phyloP scores from a whole-genome alignment of 2,113 vertebrate species.

The Peucedramus taeniatus region DNA sequence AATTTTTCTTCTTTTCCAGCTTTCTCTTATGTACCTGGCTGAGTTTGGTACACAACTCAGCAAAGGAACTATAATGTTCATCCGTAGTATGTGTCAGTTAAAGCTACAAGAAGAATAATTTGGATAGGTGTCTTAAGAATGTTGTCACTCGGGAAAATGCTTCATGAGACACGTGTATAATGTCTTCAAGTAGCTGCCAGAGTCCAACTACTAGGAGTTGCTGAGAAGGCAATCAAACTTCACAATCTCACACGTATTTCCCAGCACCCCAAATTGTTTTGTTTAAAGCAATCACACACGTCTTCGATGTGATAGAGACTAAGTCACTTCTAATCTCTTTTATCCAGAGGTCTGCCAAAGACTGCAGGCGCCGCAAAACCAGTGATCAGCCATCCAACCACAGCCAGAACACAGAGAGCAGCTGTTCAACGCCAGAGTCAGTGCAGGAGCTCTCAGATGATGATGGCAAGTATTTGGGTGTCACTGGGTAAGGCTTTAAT shows the following conservation, averaged over 20 bases:
- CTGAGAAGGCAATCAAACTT: background rate
- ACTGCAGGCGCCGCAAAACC: conserved; percentile 81
- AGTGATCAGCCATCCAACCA: conserved; percentile 92
- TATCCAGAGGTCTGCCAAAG: conserved; percentile 61
- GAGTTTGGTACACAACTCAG: background rate
- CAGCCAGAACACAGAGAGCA: conserved; percentile 94
- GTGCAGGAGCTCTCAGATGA: conserved; percentile 91
- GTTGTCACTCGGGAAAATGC: background rate
- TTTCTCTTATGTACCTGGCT: background rate
- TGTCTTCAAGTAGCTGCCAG: background rate
- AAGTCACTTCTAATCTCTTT: background rate
- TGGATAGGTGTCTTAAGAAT: background rate
- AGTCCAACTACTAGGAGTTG: background rate
- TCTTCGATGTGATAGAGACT: background rate
- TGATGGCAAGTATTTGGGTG: conserved; percentile 72
- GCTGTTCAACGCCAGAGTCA: conserved; percentile 90
- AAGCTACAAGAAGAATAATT: background rate
- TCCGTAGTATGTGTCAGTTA: background rate
- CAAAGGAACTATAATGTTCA: background rate
- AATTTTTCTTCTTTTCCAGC: background rate
- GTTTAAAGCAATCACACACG: background rate
- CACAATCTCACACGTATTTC: background rate
- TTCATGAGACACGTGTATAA: background rate
- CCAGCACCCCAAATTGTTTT: background rate
- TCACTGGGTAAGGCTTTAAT: background rate